Evolutionary conservation across 35 echinoderm and acorn worm genomes (phyloP), one percentile per base, ranked within the genome.

Genomic region (Apostichopus japonicus): DNA sequence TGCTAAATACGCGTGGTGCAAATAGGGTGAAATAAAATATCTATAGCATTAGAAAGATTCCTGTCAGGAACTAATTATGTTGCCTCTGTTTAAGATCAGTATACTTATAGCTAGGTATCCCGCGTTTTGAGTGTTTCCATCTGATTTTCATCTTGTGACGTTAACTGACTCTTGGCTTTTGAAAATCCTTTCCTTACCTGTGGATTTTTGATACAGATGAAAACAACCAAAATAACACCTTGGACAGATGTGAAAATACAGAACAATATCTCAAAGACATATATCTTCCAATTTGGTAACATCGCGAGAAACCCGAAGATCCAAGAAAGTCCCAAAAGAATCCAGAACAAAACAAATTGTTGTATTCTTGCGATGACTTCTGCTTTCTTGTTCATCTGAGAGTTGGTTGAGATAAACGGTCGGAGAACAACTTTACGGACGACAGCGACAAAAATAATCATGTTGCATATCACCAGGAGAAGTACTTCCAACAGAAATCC

Each of bases 161-260:
- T 54, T 4, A 83, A 83, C 11, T 10, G 8, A n/a, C 11, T 55
- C 52, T 54, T 19, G 5, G 79, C 55, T n/a, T 83, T 83, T 6
- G 16, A 53, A 8, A 83, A 54, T 55, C 21, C 19, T 17, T 53
- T 83, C 55, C 54, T 83, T 14, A 83, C 27, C 27, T 83, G 44
- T 54, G 79, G 79, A 56, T 83, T 83, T 83, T 83, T 83, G 9
- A 83, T 2, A 83, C 79, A 83, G 17, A 83, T 83, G 14, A 83
- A 83, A 54, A 53, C 54, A 16, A 83, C 53, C 79, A 83, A 54
- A 5, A 83, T 54, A 54, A 83, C 53, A 25, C 79, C 79, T 53
- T 83, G 79, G 6, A 83, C 44, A 83, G 79, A 83, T 8, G 17
- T 54, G 52, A 54, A n/a, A 14, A 83, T 17, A 25, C 79, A 83